Evolutionary conservation across 2,113 vertebrate genomes (phyloP).

Genomic region (Brienomyrus brachyistius): DNA sequence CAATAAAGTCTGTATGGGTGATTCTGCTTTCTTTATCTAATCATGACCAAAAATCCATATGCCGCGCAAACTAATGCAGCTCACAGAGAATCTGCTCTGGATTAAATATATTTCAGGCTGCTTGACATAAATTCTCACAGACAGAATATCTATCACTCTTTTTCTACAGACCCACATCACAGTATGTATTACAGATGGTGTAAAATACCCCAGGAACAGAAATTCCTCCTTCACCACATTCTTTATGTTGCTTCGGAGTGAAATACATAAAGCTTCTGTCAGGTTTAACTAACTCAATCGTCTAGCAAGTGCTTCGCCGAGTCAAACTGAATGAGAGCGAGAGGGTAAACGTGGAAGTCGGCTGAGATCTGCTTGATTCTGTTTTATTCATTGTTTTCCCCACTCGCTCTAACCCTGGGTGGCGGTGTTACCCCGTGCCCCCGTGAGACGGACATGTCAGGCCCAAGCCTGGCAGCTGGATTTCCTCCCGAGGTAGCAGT

Average conservation of each 20-base stretch:
- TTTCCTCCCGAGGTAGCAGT: constrained; percentile 51
- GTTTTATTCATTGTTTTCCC: background rate
- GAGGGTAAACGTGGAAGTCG: constrained; percentile 33
- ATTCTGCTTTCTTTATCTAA: background rate
- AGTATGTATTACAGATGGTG: background rate
- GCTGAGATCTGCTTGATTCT: background rate
- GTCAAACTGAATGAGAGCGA: constrained; percentile 37
- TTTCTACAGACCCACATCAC: background rate
- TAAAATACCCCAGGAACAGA: constrained; percentile 1
- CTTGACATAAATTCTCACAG: background rate
- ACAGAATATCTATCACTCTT: constrained; percentile 10
- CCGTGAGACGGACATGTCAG: constrained; percentile 12
- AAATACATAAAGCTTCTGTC: constrained; percentile 7
- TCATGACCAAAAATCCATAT: constrained; percentile 13
- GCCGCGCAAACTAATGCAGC: background rate
- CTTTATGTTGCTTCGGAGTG: constrained; percentile 40
- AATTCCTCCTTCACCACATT: background rate
- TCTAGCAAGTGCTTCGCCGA: background rate
- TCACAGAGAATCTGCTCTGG: constrained; percentile 9
- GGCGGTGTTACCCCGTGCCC: background rate
- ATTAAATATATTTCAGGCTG: background rate
- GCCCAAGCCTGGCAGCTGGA: constrained; percentile 30
- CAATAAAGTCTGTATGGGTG: background rate
- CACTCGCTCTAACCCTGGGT: background rate
- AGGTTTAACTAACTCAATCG: background rate